Conservation (phyloP, 2,797 vertebrate genomes). For the Clamator glandarius region DNA sequence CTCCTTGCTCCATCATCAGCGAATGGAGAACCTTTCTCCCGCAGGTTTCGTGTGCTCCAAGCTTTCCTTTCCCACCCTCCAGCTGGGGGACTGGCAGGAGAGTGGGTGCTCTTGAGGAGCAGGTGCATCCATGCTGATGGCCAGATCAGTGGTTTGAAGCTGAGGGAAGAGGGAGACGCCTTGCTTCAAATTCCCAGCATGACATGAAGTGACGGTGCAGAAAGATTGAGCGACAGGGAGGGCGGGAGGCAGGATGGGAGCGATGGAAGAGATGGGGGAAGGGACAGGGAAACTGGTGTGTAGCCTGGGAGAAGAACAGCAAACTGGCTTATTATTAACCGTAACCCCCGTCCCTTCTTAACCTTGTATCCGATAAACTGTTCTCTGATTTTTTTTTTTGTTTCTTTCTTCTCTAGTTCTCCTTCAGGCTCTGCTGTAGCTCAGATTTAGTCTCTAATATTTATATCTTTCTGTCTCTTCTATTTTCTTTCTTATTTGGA, state of each 20-base stretch:
- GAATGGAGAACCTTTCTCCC: not conserved
- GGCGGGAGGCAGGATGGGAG: not conserved
- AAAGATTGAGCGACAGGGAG: constrained; percentile 27
- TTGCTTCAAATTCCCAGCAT: constrained; percentile 5
- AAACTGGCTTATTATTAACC: constrained; percentile 22
- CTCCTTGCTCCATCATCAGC: not conserved
- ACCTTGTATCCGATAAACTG: constrained; percentile 36
- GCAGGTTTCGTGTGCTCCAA: not conserved
- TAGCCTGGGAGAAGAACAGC: constrained; percentile 7
- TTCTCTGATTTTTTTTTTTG: not conserved
- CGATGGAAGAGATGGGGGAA: not conserved
- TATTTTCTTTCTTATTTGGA: constrained; percentile 48
- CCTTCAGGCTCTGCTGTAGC: constrained; percentile 10
- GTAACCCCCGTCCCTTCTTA: constrained; percentile 32
- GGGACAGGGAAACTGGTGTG: not conserved
- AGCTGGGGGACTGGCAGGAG: rapidly evolving
- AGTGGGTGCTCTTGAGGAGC: not conserved
- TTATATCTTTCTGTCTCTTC: constrained; percentile 60
- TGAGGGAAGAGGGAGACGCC: not conserved
- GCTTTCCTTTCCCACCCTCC: not conserved
- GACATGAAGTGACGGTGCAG: not conserved
- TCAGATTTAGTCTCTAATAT: constrained; percentile 46
- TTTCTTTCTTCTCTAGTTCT: constrained; percentile 4
- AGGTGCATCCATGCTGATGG: rapidly evolving
- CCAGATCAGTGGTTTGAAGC: not conserved